Base-by-base conservation (phyloP, 2,888 invertebrate species). In the Cephalotes varians region DNA sequence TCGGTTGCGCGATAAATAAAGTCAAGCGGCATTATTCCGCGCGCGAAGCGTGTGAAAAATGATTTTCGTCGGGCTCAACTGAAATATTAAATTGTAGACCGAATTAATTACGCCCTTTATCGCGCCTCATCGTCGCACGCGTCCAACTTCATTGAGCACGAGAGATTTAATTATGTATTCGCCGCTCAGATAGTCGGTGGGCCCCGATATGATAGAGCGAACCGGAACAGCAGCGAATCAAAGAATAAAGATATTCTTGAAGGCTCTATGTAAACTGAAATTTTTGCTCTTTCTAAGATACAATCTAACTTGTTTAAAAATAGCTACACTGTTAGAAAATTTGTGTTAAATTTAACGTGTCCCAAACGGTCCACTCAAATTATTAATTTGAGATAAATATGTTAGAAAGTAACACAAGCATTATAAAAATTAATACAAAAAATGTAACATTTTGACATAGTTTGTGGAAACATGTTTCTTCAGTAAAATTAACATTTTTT, bases 71-170 rank as follows among this genome's bases (percentile, higher is more conserved):
- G 21, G 15, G 44, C n/a, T 47, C 51, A 60, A 47, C 72, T 60
- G 60, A 71, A 71, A 73, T 60, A 73, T 73, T 73, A 73, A 73
- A 58, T 58, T 58, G 73, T 73, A 60, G 44, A 58, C 60, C 44
- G 60, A 73, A 47, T 73, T 73, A 73, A 73, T 73, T 73, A 60
- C 44, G 44, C 18, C 44, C 44, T 73, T 73, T 60, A 73, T 73
- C 44, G 71, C 54, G 25, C 12, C 34, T 21, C 18, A 34, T 54
- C 37, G 71, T 54, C 71, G 54, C 21, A 54, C 25, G 54, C 37
- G 51, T 54, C 25, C 71, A 37, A 37, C 25, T 37, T 54, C 71
- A 54, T 71, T 7, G 60, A 47, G 21, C 73, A 58, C 21, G 21
- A 60, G 58, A 31, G 31, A 73, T 73, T 73, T 73, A 60, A 73